Percentiles rank a stretch among this genome's conserved stretches.
Evolutionary conservation across 2,888 invertebrate species (phyloP).

Genomic region (Lampropteryx suffumata): DNA sequence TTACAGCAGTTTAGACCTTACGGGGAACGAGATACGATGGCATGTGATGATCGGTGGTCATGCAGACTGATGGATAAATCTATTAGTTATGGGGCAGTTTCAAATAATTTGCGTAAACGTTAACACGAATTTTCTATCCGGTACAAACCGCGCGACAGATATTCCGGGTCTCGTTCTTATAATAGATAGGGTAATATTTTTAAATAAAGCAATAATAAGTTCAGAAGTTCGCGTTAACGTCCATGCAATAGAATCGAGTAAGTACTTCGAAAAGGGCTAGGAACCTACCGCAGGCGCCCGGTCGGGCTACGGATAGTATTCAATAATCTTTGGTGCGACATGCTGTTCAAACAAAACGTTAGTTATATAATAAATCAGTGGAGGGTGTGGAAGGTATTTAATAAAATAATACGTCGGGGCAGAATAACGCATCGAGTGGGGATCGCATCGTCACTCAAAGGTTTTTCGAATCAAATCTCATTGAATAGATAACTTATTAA

Average conservation of each 20-base stretch:
- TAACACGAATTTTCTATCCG: not conserved
- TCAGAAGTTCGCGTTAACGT: not conserved
- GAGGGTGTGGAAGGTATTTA: not conserved
- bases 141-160: too few relatives aligned
- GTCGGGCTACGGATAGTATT: not conserved
- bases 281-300: not conserved
- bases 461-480: too few relatives aligned
- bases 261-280: not conserved
- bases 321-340: slow-evolving; percentile 5
- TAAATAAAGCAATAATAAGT: too few relatives aligned
- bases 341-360: slow-evolving; percentile 6
- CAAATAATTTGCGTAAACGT: slow-evolving; percentile 6
- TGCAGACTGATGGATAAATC: slow-evolving; percentile 48
- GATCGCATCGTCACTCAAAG: too few relatives aligned
- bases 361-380: not conserved
- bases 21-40: slow-evolving; percentile 58
- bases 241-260: not conserved
- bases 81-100: slow-evolving; percentile 28
- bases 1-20: slow-evolving; percentile 49
- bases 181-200: too few relatives aligned
- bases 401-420: too few relatives aligned
- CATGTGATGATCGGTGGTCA: slow-evolving; percentile 54
- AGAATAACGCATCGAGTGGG: too few relatives aligned
- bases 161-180: too few relatives aligned
- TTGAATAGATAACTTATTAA: too few relatives aligned